A percentile compares a stretch with the other conserved stretches of the same genome.
Conservation (phyloP, 2,113 vertebrate genomes). For the Rhynchomys soricoides region DNA sequence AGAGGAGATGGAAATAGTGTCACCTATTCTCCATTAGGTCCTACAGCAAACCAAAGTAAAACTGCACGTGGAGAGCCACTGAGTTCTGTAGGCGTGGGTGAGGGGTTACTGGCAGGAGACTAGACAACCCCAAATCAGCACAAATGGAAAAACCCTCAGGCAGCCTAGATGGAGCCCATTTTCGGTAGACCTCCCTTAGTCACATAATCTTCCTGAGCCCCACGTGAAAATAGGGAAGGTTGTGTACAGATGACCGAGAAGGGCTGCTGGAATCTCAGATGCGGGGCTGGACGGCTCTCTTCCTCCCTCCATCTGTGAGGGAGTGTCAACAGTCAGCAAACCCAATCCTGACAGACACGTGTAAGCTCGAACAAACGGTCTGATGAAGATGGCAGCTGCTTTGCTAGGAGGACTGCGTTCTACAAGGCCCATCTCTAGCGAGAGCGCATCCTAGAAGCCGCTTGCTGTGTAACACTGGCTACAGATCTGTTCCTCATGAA, state of each 20-base stretch:
- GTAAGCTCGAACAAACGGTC: rapidly evolving
- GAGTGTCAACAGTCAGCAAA: neutral
- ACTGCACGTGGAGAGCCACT: neutral
- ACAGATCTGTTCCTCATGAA: rapidly evolving
- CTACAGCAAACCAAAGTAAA: neutral
- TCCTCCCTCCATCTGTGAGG: neutral
- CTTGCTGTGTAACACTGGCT: neutral
- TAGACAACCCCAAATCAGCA: neutral
- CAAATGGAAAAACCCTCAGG: neutral
- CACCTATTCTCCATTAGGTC: neutral
- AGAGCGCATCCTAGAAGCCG: neutral
- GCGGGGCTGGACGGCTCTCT: neutral
- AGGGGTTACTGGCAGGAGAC: neutral
- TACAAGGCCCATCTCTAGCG: neutral
- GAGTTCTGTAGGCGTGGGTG: neutral
- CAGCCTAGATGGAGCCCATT: neutral
- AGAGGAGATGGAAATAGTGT: neutral
- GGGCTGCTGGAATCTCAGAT: neutral
- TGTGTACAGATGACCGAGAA: neutral
- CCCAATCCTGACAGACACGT: neutral
- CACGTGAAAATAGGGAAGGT: neutral
- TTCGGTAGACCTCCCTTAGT: too few relatives aligned
- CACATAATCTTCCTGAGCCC: neutral
- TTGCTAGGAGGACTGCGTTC: neutral
- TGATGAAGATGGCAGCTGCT: neutral